Percentiles rank a stretch among this genome's conserved stretches.
These are phyloP conservation scores for Manis pentadactyla DNA, from an alignment of 2,797 vertebrate genomes.

Conservation along the genomic window DNA sequence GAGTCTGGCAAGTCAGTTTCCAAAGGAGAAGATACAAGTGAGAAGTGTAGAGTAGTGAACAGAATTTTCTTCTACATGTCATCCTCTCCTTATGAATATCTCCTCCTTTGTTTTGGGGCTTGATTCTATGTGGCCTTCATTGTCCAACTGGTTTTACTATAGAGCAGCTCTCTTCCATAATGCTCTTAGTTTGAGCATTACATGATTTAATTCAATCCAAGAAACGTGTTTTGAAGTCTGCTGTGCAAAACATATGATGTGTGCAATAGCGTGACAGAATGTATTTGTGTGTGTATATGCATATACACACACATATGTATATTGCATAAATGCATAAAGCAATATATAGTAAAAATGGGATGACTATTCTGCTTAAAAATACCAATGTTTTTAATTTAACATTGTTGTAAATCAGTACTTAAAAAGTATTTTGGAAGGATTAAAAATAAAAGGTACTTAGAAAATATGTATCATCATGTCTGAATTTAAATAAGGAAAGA, in stretches of 20 bases:
- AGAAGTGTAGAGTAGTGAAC: too few relatives aligned
- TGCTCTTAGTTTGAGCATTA: neutral
- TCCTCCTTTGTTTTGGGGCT: neutral
- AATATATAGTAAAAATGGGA: neutral
- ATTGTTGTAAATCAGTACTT: neutral
- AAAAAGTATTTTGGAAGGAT: neutral
- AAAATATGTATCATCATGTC: neutral
- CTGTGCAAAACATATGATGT: neutral
- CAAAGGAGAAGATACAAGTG: neutral
- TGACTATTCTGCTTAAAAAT: neutral
- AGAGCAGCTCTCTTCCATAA: neutral
- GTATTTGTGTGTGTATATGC: neutral
- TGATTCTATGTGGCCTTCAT: neutral
- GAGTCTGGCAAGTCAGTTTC: neutral
- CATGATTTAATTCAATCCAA: neutral
- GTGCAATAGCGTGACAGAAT: neutral
- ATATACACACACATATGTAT: neutral
- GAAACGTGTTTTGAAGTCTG: neutral
- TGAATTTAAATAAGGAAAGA: neutral
- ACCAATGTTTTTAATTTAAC: neutral
- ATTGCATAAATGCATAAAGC: neutral
- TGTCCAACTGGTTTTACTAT: neutral
- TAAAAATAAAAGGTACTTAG: neutral
- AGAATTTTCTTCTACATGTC: fast-evolving
- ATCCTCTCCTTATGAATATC: neutral